Base-by-base conservation (phyloP, 1,140 invertebrate species). In the Papilio xuthus region DNA sequence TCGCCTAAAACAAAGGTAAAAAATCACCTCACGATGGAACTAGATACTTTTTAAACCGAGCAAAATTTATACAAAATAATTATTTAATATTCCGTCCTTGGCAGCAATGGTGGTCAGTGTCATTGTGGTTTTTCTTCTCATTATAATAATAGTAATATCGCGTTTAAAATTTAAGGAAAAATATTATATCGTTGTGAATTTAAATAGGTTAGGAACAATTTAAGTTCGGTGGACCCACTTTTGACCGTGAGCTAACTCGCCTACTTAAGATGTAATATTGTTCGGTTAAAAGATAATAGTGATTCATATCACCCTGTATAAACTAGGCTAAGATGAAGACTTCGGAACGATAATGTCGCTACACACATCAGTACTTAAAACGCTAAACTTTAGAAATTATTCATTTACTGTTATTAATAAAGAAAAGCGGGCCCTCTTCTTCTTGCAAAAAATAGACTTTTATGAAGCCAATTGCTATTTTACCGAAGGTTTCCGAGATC, bases 1-100 rank as follows among this genome's bases (percentile, higher is more conserved):
- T 94, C 94, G 72, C 94, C 94, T 94, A 81, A 78, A 89, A 89
- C 82, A 78, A 69, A 78, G 60, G 70, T 72, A 42, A 44, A 72
- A 70, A 72, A 20, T 6, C 69, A 41, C 37, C 12, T 71, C 12
- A 41, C 70, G 41, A 44, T 72, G 37, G 18, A 12, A 28, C 56
- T 60, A 13, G 2, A 60, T 26, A 15, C 4, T 13, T 60, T 26
- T 12, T 60, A 26, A 23, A 0, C 53, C 18, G 2, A 26, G 56
- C 56, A 60, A 60, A 60, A 26, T 60, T n/a, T 13, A 10, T 26
- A 60, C 12, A 26, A 60, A n/a, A 53, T 18, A n/a, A n/a, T 53
- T 13, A 60, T 26, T 28, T 26, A 12, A 20, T 60, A 60, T n/a
- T 12, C 20, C 18, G 50, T 20, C 18, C 53, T 56, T 20, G 20